phyloP scores from a whole-genome alignment of 2,113 vertebrate species.

The Candoia aspera region DNA sequence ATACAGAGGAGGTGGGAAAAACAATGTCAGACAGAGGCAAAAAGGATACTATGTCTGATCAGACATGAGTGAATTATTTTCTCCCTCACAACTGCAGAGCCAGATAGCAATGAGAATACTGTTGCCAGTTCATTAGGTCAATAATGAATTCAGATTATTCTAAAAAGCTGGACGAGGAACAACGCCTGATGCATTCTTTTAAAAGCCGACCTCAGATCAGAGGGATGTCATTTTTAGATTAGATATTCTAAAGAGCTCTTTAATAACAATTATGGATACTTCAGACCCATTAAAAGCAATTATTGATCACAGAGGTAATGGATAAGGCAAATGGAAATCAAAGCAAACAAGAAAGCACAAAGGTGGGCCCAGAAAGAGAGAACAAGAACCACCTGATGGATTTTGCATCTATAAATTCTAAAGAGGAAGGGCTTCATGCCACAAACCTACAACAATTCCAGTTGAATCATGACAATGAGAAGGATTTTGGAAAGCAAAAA shows the following conservation, averaged over 20 bases:
- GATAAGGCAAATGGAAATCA: background rate
- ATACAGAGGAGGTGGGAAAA: background rate
- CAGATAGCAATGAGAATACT: background rate
- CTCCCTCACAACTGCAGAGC: background rate
- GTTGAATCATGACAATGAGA: background rate
- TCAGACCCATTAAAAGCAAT: background rate
- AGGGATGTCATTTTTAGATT: background rate
- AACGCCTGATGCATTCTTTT: background rate
- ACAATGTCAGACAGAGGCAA: background rate
- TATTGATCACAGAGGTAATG: background rate
- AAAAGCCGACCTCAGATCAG: background rate
- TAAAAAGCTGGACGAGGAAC: background rate
- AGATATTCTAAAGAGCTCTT: background rate
- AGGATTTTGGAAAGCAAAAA: background rate
- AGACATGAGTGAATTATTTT: background rate
- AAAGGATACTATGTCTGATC: background rate
- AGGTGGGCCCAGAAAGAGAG: background rate
- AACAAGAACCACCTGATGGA: background rate
- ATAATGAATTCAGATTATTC: background rate
- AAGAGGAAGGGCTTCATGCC: background rate
- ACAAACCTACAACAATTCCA: background rate
- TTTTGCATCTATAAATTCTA: background rate
- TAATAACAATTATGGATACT: background rate
- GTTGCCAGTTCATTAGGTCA: background rate
- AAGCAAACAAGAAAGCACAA: background rate